Evolutionary conservation across 2,113 vertebrate species (phyloP), one percentile per base, ranked within the genome.

Genomic region (Manacus vitellinus): DNA sequence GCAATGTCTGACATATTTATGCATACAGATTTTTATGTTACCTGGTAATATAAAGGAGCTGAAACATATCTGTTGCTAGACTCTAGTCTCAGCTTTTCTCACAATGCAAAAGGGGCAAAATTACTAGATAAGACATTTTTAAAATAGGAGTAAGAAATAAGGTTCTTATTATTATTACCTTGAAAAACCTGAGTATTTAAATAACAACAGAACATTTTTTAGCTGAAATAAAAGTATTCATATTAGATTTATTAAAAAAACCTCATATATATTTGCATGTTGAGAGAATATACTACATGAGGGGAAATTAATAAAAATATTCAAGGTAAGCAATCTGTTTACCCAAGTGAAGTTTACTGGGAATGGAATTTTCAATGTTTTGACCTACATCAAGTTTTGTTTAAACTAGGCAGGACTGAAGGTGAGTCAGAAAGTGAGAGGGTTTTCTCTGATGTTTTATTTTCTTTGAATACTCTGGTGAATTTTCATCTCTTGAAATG

Each of bases 1-100:
- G 15, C 33, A 91, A 55, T 46, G 46, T 83, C 82, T 96, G 93
- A 89, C 79, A 87, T 39, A 68, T 94, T 55, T 92, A 37, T 82
- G 52, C 59, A 43, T 55, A 76, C 51, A 88, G 37, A 70, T 94
- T 94, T 94, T 92, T 82, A 39, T 92, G 70, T 80, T 75, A 72
- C 39, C 35, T 77, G 56, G 51, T 49, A 95, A 84, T 51, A 93
- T 75, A 77, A 95, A 95, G 55, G 17, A 92, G 18, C 30, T 77
- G 79, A 75, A 68, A 71, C 37, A 27, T 73, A 72, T 46, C 65
- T 92, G 46, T 70, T 85, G 35, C 25, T 85, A 22, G 75, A 90
- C 81, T 71, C 35, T 37, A 33, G 35, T 33, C 47, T 49, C 25
- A 43, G 41, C 49, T 84, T 89, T 63, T 11, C 49, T 95, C 25